phyloP scores from a whole-genome alignment of 2,797 vertebrate genomes.

The Gymnopithys bicolor region DNA sequence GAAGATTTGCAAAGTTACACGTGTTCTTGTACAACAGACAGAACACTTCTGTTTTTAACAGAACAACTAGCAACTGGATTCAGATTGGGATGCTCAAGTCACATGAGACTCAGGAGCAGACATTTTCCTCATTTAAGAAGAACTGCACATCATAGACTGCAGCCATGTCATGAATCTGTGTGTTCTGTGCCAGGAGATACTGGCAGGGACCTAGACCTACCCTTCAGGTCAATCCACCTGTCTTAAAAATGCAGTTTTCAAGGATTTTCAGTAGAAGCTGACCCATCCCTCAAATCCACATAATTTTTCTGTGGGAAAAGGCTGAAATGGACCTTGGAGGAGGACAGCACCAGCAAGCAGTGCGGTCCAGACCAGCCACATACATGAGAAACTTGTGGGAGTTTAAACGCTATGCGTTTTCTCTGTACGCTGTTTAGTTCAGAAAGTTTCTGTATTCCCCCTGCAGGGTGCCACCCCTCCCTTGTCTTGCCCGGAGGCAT shows the following conservation, averaged over 20 bases:
- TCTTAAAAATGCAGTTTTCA: not conserved
- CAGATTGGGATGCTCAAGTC: not conserved
- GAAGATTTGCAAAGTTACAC: not conserved
- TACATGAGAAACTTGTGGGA: too few species aligned
- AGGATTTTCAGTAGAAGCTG: not conserved
- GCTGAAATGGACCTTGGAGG: too few species aligned
- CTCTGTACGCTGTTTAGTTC: too few species aligned
- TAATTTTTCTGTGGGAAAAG: not conserved
- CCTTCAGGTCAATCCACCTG: not conserved
- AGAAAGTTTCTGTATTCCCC: too few species aligned
- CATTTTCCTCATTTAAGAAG: not conserved
- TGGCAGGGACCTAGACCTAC: not conserved
- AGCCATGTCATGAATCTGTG: not conserved
- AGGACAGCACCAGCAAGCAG: too few species aligned
- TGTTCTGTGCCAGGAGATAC: not conserved
- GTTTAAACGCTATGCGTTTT: too few species aligned
- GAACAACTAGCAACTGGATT: not conserved
- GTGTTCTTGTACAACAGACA: not conserved
- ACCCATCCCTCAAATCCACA: not conserved
- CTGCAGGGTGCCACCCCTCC: too few species aligned
- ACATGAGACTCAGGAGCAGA: not conserved
- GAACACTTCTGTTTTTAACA: not conserved
- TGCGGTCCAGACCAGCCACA: too few species aligned
- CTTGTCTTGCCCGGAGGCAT: too few species aligned
- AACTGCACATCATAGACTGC: not conserved